Evolutionary conservation across 2,888 invertebrate genomes (phyloP).

Genomic region (Phaedon cochleariae): DNA sequence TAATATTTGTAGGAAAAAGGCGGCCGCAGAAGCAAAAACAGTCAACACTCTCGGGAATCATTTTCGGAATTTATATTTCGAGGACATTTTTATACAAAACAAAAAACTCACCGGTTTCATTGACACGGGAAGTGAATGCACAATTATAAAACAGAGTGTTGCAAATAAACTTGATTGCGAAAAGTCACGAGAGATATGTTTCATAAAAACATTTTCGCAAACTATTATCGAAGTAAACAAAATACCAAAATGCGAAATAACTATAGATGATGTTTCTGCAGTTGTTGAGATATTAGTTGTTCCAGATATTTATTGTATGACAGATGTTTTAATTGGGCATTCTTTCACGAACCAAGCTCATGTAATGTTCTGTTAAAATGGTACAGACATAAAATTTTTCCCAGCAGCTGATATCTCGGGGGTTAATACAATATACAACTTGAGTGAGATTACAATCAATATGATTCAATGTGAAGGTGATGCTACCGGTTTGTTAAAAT

Average conservation of each 20-base stretch:
- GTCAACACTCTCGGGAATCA: neutral
- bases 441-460: neutral
- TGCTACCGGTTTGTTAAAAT: neutral
- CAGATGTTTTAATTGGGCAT: neutral
- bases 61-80: slow-evolving; percentile 1
- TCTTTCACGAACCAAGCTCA: slow-evolving; percentile 1
- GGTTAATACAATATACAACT: neutral
- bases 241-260: neutral
- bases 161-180: neutral
- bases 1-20: neutral
- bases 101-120: neutral
- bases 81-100: neutral
- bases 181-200: neutral
- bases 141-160: slow-evolving; percentile 21
- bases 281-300: neutral
- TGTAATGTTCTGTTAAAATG: neutral
- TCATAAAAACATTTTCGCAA: neutral
- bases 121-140: slow-evolving; percentile 6
- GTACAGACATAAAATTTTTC: slow-evolving; percentile 1
- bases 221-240: neutral
- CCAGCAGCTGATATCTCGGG: neutral
- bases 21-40: neutral
- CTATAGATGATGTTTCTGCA: neutral
- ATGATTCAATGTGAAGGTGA: neutral
- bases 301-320: neutral